Evolutionary conservation across 2,797 vertebrate species (phyloP).

Genomic region (Dicrostonyx torquatus): DNA sequence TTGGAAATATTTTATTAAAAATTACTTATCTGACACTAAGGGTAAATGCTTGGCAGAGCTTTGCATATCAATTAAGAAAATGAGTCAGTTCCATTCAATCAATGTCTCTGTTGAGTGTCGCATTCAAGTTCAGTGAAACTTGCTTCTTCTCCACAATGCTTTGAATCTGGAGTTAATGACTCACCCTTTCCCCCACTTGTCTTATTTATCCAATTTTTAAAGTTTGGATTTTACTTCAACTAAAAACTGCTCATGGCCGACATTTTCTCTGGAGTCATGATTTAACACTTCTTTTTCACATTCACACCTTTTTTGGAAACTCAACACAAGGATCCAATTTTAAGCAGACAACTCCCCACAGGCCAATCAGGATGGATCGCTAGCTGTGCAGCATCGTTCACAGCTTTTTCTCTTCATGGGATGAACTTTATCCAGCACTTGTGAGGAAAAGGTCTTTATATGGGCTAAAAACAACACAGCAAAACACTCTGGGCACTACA

Average conservation of each 20-base stretch:
- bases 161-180: conserved; percentile 56
- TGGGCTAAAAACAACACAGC: conserved; percentile 65
- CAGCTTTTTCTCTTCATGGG: conserved; percentile 75
- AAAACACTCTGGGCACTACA: background rate
- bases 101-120: conserved; percentile 7
- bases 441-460: conserved; percentile 60
- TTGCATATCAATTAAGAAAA: conserved; percentile 76
- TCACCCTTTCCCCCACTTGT: conserved; percentile 41
- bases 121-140: background rate
- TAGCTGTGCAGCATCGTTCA: conserved; percentile 76
- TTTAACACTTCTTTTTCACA: conserved; percentile 84
- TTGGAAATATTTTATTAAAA: conserved; percentile 89
- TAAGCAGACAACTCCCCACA: conserved; percentile 83
- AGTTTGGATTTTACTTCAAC: conserved; percentile 73
- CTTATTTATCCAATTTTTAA: conserved; percentile 70
- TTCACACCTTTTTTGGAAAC: conserved; percentile 84
- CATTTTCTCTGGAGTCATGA: conserved; percentile 82
- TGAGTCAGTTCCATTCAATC: conserved; percentile 34
- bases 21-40: conserved; percentile 87
- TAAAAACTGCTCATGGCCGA: conserved; percentile 79
- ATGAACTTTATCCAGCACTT: conserved; percentile 56
- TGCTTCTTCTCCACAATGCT: background rate
- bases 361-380: conserved; percentile 78
- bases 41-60: conserved; percentile 86
- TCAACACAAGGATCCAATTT: conserved; percentile 79